Base-by-base conservation (phyloP, 2,797 vertebrate species). In the Rhynchonycteris naso region DNA sequence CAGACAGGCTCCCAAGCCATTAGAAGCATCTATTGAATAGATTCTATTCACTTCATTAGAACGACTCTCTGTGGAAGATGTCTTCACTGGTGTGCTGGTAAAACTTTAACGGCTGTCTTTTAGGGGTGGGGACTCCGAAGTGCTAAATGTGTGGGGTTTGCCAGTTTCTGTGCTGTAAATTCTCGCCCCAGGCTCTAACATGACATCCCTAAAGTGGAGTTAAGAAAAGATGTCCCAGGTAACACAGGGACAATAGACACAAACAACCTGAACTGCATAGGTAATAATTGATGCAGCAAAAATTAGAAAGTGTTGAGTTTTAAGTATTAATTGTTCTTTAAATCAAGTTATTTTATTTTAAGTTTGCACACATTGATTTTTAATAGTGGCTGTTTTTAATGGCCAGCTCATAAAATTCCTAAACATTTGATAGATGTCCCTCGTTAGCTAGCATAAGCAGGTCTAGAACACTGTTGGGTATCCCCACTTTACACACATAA, bases 291-390 rank as follows among this genome's bases (percentile, higher is more conserved):
- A 43, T n/a, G 24, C 1, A 33, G 61, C 69, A 56, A 79, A 74
- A 33, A 9, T 43, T 82, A 80, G 22, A 24, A 68, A n/a, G 4
- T 15, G 43, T 63, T 7, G 7, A 56, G 8, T 11, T 54, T 54
- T 82, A 68, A 88, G 22, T 52, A 71, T 52, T 94, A 82, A 50
- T 19, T 43, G 13, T 50, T 61, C 69, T 61, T 19, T 16, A 66
- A 76, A 47, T 72, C 26, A 22, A 76, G 52, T 38, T 69, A 71
- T 90, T 94, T 85, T 43, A 82, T 26, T 84, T 24, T 43, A 78
- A 50, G 35, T 90, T 89, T 68, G n/a, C 10, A 7, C 86, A 79
- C 54, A 50, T 75, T 75, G 61, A 43, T 71, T 75, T 89, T 59
- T 75, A 75, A 21, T 21, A 35, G 68, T 19, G 47, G 16, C 58